Percentiles rank a stretch among this genome's conserved stretches.
Evolutionary conservation across 2,113 vertebrate species (phyloP).

Genomic region (Sapayoa aenigma): DNA sequence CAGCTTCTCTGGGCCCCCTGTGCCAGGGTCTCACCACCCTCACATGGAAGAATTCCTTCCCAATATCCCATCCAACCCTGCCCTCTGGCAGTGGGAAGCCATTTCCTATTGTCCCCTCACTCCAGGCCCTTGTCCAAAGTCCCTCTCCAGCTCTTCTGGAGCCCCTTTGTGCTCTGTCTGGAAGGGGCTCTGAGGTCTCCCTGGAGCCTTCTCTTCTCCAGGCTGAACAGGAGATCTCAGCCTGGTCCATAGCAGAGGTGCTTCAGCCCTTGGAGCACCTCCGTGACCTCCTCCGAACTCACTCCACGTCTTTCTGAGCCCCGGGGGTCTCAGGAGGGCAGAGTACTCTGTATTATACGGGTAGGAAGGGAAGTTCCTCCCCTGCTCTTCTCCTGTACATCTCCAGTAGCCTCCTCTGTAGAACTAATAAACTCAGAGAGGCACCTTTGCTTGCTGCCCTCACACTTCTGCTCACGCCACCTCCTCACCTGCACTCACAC

Average conservation of each 20-base stretch:
- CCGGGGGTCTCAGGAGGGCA: neutral
- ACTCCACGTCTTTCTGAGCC: neutral
- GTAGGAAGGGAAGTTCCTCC: neutral
- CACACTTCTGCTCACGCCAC: fast-evolving
- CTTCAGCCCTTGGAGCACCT: neutral
- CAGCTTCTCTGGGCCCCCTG: neutral
- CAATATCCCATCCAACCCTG: neutral
- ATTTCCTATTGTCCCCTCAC: neutral
- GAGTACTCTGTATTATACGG: neutral
- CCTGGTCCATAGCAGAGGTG: neutral
- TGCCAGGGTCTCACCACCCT: neutral
- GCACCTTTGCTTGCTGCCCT: neutral
- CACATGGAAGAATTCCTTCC: neutral
- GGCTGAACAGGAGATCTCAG: neutral
- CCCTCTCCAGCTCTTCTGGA: neutral
- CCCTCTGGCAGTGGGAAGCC: neutral
- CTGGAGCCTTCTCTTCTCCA: neutral
- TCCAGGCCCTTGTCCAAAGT: no score
- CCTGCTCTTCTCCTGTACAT: neutral
- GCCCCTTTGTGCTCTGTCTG: neutral
- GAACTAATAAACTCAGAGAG: neutral
- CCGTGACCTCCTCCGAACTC: neutral
- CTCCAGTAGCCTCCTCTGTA: neutral
- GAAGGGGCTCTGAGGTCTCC: neutral
- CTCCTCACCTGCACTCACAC: neutral